A percentile compares a stretch with the other conserved stretches of the same genome.
These are phyloP conservation scores for Eurytoma californica DNA, from an alignment of 2,888 invertebrate genomes.

Conservation along the genomic window DNA sequence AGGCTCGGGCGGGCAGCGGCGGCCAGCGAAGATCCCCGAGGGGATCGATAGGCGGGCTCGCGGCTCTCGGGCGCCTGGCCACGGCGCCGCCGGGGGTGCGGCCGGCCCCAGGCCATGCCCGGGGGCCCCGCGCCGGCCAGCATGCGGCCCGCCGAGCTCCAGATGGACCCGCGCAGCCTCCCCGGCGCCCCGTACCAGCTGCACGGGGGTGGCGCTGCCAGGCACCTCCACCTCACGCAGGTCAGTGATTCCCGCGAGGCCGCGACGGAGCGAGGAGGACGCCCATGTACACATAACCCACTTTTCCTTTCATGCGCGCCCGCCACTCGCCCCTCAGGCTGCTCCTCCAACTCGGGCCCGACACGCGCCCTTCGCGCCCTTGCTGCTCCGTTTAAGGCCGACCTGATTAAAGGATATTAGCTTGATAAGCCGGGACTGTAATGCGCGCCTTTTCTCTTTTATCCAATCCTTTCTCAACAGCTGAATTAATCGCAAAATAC, in stretches of 20 bases:
- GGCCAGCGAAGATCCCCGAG: slow-evolving; percentile 34
- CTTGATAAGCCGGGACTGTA: slow-evolving; percentile 13
- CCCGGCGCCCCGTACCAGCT: slow-evolving; percentile 48
- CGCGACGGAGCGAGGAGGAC: neutral
- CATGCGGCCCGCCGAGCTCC: slow-evolving; percentile 57
- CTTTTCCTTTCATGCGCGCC: slow-evolving; percentile 48
- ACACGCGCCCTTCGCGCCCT: neutral
- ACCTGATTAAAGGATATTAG: slow-evolving; percentile 42
- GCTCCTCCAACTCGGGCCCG: neutral
- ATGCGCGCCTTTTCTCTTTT: neutral
- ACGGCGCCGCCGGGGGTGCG: slow-evolving; percentile 60
- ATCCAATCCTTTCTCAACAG: neutral
- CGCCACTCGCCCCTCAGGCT: neutral
- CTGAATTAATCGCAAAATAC: slow-evolving; percentile 22
- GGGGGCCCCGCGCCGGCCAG: slow-evolving; percentile 63
- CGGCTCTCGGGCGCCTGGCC: slow-evolving; percentile 44
- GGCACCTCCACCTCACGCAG: slow-evolving; percentile 30
- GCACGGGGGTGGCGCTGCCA: slow-evolving; percentile 10
- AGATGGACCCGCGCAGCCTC: slow-evolving; percentile 53
- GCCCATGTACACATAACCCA: slow-evolving; percentile 35
- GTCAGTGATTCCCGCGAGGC: slow-evolving; percentile 37
- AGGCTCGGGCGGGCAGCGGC: neutral
- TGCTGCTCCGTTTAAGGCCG: slow-evolving; percentile 9
- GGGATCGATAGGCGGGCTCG: slow-evolving; percentile 16
- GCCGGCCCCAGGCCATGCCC: slow-evolving; percentile 51